These are phyloP conservation scores for Ivindomyrus marchei DNA, from an alignment of 2,113 vertebrate genomes.

Conservation along the genomic window DNA sequence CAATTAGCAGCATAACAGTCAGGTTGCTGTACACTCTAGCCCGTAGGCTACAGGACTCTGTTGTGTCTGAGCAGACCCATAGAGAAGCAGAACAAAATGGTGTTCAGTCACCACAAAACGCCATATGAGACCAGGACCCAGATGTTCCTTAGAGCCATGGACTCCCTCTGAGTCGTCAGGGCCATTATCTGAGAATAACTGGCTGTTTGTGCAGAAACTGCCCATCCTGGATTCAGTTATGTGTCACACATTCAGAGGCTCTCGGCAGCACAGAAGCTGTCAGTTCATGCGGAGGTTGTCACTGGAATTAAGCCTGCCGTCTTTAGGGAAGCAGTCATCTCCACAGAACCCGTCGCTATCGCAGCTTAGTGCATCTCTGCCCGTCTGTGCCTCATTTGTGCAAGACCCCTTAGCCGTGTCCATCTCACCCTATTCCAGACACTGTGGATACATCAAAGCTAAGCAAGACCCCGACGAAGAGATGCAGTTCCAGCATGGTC, in stretches of 20 bases:
- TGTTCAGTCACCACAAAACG: background rate
- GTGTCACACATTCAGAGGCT: background rate
- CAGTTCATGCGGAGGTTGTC: background rate
- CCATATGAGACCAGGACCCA: background rate
- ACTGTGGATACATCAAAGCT: constrained; percentile 75
- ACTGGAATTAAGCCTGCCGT: background rate
- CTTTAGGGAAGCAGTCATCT: background rate
- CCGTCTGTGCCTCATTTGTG: background rate
- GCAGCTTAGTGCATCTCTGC: background rate
- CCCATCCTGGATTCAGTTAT: constrained; percentile 1
- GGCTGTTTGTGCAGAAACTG: background rate
- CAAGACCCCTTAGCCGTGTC: background rate
- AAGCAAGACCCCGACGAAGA: constrained; percentile 76
- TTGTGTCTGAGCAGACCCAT: background rate
- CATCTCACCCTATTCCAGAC: constrained; percentile 48
- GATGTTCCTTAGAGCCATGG: background rate
- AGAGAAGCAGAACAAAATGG: background rate
- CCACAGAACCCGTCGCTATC: background rate
- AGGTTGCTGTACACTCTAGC: background rate
- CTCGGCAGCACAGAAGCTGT: background rate
- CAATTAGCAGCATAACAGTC: background rate
- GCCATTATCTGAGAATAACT: background rate
- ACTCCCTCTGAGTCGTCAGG: background rate
- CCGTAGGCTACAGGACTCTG: background rate
- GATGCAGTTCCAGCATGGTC: constrained; percentile 72